Evolutionary conservation across 2,797 vertebrate genomes (phyloP), one percentile per base, ranked within the genome.

Genomic region (Squalus acanthias): DNA sequence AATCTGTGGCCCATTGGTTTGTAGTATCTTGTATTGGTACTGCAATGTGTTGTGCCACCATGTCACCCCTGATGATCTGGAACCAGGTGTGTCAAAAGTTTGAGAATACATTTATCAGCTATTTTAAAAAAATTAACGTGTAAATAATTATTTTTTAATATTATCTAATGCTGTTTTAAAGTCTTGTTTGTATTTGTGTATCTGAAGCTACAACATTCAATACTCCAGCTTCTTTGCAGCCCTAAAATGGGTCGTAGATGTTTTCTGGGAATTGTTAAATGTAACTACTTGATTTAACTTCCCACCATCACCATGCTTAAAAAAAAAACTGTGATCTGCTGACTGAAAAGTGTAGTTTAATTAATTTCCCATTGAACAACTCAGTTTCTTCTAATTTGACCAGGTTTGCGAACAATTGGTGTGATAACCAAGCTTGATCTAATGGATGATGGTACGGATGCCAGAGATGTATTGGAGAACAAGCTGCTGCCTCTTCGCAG

Each of bases 371-470:
- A 2, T 95, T 95, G 67, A 93, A 93, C 20, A 69, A 69, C 29
- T 33, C 12, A 53, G 20, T 95, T 94, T 94, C 69, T 72, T 74
- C 50, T 95, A 13, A 60, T 76, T 29, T 76, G 70, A 57, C 1
- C 96, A 99, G 99, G 99, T 95, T 98, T 98, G 96, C 98, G 99
- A 95, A 99, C 99, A 94, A 99, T 99, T 0, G 99, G 99, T 67
- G 99, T 99, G 46, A 99, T 99, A 97, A 99, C 99, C 96, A 99
- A 99, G 96, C 97, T 99, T 97, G 99, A 99, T 97, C 98, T 99
- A 96, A 99, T 99, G 99, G 99, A 99, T 97, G 98, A 99, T 97
- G 99, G 99, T 96, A 99, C 99, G 2, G 98, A 99, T 97, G 99
- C 99, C 96, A 97, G 97, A 96, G 98, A 99, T 82, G 98, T 99